Evolutionary conservation across 2,888 invertebrate species (phyloP).

Genomic region (Brassicogethes aeneus): DNA sequence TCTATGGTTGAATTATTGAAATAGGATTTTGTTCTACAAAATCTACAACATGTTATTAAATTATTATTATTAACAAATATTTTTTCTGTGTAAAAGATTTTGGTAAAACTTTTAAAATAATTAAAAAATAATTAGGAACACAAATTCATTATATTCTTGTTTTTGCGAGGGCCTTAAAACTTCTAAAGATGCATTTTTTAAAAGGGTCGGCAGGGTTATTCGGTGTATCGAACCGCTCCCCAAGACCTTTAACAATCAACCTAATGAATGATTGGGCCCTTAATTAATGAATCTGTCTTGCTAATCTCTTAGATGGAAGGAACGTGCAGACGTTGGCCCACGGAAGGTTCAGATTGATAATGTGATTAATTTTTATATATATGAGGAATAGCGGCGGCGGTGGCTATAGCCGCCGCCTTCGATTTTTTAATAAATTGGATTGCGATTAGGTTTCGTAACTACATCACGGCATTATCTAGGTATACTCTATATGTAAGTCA

Average conservation of each 20-base stretch:
- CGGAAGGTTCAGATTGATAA: conserved; percentile 40
- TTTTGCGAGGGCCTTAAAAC: no score
- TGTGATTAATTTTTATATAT: conserved; percentile 43
- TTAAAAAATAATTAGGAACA: no score
- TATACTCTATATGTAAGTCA: conserved; percentile 19
- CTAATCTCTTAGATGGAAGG: conserved; percentile 44
- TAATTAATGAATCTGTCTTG: conserved; percentile 45
- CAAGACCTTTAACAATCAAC: conserved; percentile 35
- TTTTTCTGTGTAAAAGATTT: no score
- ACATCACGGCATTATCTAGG: conserved; percentile 19
- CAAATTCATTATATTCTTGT: no score
- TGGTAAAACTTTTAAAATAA: no score
- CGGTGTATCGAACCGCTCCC: conserved; percentile 13
- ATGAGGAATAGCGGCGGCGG: conserved; percentile 19
- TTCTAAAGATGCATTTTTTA: no score
- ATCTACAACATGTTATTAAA: no score
- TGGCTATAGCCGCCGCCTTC: conserved; percentile 30
- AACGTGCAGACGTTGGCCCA: conserved; percentile 36
- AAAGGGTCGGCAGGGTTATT: no score
- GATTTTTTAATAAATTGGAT: conserved; percentile 38
- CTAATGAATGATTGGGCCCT: conserved; percentile 43
- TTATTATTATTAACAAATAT: no score
- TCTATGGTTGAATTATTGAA: no score
- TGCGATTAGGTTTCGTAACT: conserved; percentile 29
- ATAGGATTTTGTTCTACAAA: no score